phyloP scores from a whole-genome alignment of 2,113 vertebrate genomes.

The Helogale parvula region DNA sequence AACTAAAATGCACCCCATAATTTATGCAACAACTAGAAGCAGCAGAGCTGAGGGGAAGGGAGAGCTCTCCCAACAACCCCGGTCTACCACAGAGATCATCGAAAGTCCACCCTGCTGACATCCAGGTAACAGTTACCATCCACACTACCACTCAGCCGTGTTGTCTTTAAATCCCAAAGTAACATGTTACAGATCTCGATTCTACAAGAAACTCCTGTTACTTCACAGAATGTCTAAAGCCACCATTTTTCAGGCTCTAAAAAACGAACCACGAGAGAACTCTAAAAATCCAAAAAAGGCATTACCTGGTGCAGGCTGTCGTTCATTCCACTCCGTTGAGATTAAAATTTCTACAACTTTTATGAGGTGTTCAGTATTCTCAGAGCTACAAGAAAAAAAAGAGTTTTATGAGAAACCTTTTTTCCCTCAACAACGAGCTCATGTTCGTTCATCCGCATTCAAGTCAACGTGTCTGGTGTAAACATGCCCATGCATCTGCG shows the following conservation, averaged over 20 bases:
- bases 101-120: not conserved
- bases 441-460: not conserved
- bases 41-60: not conserved
- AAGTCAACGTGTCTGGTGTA: not conserved
- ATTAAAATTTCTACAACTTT: slow-evolving; percentile 95
- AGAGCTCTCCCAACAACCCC: not conserved
- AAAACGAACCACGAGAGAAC: not conserved
- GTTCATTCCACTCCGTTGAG: slow-evolving; percentile 93
- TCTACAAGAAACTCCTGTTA: not conserved
- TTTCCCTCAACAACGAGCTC: not conserved
- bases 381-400: slow-evolving; percentile 87
- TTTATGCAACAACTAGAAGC: slow-evolving; percentile 11
- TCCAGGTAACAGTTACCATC: not conserved
- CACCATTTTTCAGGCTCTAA: not conserved
- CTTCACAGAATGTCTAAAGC: not conserved
- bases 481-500: not conserved
- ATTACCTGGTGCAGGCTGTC: slow-evolving; percentile 95
- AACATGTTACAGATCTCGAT: not conserved
- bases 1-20: slow-evolving; percentile 48
- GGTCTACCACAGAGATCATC: not conserved
- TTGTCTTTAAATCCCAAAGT: not conserved
- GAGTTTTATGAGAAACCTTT: not conserved
- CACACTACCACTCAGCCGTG: not conserved
- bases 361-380: slow-evolving; percentile 92
- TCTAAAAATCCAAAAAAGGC: not conserved